Base-by-base conservation (phyloP, 2,888 invertebrate genomes). In the Mythimna ferrago region DNA sequence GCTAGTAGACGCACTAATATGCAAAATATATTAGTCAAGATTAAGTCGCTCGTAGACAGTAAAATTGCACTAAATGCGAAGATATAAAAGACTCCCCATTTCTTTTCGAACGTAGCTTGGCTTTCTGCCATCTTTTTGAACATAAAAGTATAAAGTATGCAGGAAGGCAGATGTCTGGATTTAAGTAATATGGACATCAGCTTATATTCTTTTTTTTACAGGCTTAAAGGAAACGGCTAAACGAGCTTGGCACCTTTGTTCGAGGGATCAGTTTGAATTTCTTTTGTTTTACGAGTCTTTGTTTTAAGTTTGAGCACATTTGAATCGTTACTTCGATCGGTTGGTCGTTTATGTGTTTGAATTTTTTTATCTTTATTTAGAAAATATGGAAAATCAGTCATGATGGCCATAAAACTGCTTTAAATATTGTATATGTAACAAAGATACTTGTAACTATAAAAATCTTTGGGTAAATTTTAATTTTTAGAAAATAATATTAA, bases 81-180 rank as follows among this genome's bases (percentile, higher is more conserved):
- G 41, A 54, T 66, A 71, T 73, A 54, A 48, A 78, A 65, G 44
- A 73, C 21, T 48, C 2, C 38, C 38, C 65, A 58, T 80, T 76
- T 68, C 62, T 80, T 80, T 71, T 56, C 19, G 21, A 80, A 76
- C 71, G 66, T 75, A 3, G 3, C 38, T 26, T 80, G 79, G 79
- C 76, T 11, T 16, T 2, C 21, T 44, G 79, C 79, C 79, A 80
- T 21, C 10, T 56, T 66, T 65, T 32, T 57, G 26, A 60, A 68
- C 51, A 63, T 63, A 68, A 65, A 60, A 66, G 44, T 73, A 44
- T 78, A 69, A 75, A 66, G 26, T 67, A 70, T 74, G 56, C 66
- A 74, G 54, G 7, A 21, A 48, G 32, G 26, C 56, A 56, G 48
- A 48, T 65, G 63, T 67, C 54, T 71, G 48, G 48, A 67, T 66